phyloP scores from a whole-genome alignment of 2,113 vertebrate genomes.

The Epinephelus lanceolatus region DNA sequence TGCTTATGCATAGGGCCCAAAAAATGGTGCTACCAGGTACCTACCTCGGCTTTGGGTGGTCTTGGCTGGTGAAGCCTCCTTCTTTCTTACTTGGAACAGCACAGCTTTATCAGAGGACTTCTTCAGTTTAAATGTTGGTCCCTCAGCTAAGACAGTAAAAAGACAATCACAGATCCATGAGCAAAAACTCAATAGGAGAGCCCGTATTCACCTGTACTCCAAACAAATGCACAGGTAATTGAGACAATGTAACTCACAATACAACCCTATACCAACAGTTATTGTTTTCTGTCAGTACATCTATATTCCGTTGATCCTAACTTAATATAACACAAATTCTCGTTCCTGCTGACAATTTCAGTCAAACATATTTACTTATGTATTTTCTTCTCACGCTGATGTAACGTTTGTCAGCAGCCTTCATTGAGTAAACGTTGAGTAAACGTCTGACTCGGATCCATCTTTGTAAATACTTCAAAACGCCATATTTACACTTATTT shows the following conservation, averaged over 20 bases:
- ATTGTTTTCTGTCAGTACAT: background rate
- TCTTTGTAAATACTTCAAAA: background rate
- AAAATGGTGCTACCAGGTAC: background rate
- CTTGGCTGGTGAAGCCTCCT: constrained; percentile 59
- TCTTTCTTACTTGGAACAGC: constrained; percentile 85
- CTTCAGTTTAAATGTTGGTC: constrained; percentile 85
- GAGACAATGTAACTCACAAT: background rate
- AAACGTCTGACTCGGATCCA: background rate
- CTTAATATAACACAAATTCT: background rate
- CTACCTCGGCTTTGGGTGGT: constrained; percentile 54
- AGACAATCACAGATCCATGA: background rate
- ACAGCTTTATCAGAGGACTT: constrained; percentile 84
- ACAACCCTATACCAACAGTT: background rate
- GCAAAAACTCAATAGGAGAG: background rate
- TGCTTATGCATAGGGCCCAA: too few relatives aligned
- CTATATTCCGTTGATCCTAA: background rate
- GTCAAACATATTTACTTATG: background rate
- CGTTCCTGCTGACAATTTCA: background rate
- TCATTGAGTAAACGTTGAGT: background rate
- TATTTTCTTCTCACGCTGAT: background rate
- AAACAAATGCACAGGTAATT: background rate
- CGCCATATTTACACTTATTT: background rate
- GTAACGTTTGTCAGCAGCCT: background rate
- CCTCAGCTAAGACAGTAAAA: constrained; percentile 70
- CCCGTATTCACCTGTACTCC: too few relatives aligned